Conservation (phyloP, 2,888 invertebrate species). For the Arrhopalites spinosus region DNA sequence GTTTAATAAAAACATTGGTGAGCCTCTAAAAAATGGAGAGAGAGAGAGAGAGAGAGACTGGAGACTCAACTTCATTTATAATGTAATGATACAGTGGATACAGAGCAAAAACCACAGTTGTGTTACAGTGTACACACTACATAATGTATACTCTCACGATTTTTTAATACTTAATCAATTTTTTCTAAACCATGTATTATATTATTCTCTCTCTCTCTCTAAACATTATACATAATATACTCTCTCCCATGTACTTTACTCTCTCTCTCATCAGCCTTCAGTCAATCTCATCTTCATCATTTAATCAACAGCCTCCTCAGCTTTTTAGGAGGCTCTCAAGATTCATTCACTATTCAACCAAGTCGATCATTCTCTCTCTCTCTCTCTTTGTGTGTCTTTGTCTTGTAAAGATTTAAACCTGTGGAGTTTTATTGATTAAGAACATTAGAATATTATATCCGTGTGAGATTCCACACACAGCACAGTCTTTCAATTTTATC, state of each 20-base stretch:
- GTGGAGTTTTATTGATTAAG: no score
- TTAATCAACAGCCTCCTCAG: not conserved
- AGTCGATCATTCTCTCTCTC: not conserved
- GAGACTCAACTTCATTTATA: no score
- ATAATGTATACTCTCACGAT: slow-evolving; percentile 30
- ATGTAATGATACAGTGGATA: no score
- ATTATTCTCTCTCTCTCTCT: slow-evolving; percentile 5
- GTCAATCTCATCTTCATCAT: not conserved
- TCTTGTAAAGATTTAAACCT: not conserved
- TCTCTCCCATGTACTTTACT: not conserved
- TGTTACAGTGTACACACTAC: no score
- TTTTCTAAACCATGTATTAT: slow-evolving; percentile 4
- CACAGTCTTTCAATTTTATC: no score
- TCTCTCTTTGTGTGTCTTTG: not conserved
- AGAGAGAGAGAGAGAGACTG: no score
- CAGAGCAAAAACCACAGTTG: no score
- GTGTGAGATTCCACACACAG: no score
- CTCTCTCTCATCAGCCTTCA: not conserved
- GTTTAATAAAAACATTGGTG: no score
- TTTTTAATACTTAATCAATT: slow-evolving; percentile 37
- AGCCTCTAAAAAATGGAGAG: no score
- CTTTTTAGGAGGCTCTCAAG: not conserved
- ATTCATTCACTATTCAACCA: not conserved
- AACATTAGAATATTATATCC: no score
- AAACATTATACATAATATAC: not conserved